These are phyloP conservation scores for Parapsyche elsis DNA, from an alignment of 1,140 invertebrate genomes.

Conservation along the genomic window DNA sequence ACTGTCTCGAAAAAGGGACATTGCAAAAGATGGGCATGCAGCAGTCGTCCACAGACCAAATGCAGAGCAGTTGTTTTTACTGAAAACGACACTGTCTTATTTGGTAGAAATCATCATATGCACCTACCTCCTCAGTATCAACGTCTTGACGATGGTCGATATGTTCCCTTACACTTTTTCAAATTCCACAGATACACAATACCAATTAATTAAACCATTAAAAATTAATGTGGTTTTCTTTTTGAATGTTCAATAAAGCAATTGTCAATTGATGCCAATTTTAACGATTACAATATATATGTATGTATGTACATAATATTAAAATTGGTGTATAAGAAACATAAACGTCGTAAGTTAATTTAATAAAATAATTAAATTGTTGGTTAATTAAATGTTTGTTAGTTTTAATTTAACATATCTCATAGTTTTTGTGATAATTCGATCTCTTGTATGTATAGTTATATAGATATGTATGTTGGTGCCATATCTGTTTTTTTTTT, in stretches of 20 bases:
- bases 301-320: too few species aligned
- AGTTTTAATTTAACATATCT: too few species aligned
- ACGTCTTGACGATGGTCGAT: neutral
- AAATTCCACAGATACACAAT: neutral
- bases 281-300: too few species aligned
- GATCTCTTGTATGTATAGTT: neutral
- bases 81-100: slow-evolving; percentile 38
- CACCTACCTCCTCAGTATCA: slow-evolving; percentile 21
- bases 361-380: too few species aligned
- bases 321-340: too few species aligned
- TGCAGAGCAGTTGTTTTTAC: slow-evolving; percentile 50
- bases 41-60: neutral
- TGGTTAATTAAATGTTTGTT: too few species aligned
- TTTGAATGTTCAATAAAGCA: too few species aligned
- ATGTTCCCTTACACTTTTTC: slow-evolving; percentile 9
- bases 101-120: slow-evolving; percentile 37
- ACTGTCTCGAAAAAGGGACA: neutral
- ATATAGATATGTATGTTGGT: neutral
- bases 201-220: neutral
- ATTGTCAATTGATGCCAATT: too few species aligned
- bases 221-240: neutral
- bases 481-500: neutral
- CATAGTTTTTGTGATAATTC: neutral
- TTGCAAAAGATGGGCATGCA: slow-evolving; percentile 34
- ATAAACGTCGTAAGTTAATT: too few species aligned